These are phyloP conservation scores for Chionodraco myersi DNA, from an alignment of 2,113 vertebrate genomes.

Conservation along the genomic window DNA sequence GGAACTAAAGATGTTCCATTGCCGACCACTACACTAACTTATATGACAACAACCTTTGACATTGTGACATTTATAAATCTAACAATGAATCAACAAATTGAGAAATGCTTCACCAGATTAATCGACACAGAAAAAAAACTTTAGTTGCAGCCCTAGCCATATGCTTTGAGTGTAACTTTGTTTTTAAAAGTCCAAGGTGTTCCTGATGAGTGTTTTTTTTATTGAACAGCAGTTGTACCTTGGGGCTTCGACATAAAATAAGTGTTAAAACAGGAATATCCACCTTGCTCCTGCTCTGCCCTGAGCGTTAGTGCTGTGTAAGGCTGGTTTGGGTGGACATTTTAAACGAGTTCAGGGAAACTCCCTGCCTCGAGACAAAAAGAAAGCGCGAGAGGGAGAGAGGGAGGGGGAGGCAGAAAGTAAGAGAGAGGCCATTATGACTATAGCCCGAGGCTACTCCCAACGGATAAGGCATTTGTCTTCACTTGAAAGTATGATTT, in stretches of 20 bases:
- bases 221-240: constrained; percentile 25
- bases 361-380: constrained; percentile 70
- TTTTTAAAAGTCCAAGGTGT: constrained; percentile 52
- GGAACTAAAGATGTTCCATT: too few species aligned
- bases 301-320: constrained; percentile 48
- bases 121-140: too few species aligned
- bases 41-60: too few species aligned
- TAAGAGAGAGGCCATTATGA: constrained; percentile 76
- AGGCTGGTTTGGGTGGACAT: constrained; percentile 58
- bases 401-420: constrained; percentile 30
- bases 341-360: constrained; percentile 70
- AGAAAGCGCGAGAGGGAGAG: constrained; percentile 17
- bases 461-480: constrained; percentile 82
- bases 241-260: constrained; percentile 6
- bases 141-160: too few species aligned
- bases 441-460: constrained; percentile 75
- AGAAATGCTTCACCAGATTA: too few species aligned
- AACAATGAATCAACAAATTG: too few species aligned
- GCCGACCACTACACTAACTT: too few species aligned
- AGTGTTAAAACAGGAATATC: constrained; percentile 32
- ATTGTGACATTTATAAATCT: too few species aligned
- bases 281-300: constrained; percentile 14
- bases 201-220: constrained; percentile 41
- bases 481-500: constrained; percentile 84
- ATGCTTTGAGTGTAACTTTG: constrained; percentile 30